Evolutionary conservation across 2,888 invertebrate species (phyloP).

Genomic region (Phortica magna): DNA sequence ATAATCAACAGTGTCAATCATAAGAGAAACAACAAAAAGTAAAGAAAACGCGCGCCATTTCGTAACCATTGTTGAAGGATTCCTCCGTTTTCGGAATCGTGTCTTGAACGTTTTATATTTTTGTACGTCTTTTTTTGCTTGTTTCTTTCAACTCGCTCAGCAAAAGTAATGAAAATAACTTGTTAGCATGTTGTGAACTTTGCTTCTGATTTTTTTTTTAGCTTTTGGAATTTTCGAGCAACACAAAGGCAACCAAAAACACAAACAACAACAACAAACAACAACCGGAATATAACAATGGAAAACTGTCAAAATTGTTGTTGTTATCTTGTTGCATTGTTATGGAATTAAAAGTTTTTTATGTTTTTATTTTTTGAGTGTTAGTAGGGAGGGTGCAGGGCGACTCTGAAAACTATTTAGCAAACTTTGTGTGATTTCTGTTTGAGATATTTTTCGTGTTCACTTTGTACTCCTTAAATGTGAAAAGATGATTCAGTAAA

Average conservation of each 20-base stretch:
- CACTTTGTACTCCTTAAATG: no score
- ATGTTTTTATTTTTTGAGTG: no score
- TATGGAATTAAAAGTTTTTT: conserved; percentile 58
- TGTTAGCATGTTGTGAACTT: not conserved
- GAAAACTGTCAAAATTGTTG: not conserved
- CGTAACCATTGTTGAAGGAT: not conserved
- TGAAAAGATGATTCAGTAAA: no score
- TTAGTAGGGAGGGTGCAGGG: no score
- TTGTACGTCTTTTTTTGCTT: not conserved
- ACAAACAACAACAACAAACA: not conserved
- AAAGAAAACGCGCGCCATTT: not conserved
- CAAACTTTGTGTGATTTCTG: conserved; percentile 8
- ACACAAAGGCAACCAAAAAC: not conserved
- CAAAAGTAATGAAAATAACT: not conserved
- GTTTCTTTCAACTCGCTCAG: not conserved
- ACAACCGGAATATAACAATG: no score
- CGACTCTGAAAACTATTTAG: no score
- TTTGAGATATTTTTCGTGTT: conserved; percentile 19
- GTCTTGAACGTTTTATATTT: not conserved
- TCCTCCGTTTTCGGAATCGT: not conserved
- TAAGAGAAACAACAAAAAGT: not conserved
- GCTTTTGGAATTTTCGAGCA: not conserved
- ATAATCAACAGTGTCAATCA: not conserved
- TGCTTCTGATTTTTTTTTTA: not conserved
- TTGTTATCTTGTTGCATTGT: conserved; percentile 48